Conservation (phyloP, 53 echinoderm and acorn worm genomes). For the Hippasteria phrygiana region DNA sequence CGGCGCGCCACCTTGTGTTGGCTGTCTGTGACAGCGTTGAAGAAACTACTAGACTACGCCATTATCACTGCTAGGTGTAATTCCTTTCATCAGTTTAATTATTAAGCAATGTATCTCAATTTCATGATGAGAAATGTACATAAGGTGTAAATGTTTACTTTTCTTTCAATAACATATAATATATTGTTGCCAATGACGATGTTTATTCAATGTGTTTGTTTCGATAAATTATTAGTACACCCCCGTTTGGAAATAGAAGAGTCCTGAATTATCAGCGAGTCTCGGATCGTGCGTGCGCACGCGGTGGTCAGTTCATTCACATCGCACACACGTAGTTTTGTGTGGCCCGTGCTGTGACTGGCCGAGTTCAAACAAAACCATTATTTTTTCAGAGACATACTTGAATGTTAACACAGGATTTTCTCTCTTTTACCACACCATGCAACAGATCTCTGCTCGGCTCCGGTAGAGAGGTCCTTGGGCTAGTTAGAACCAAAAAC, state of each 20-base stretch:
- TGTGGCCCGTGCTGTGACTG: neutral
- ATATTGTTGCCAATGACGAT: neutral
- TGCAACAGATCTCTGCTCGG: slow-evolving; percentile 26
- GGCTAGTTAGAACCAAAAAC: slow-evolving; percentile 2
- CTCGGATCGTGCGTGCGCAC: neutral
- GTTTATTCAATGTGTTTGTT: neutral
- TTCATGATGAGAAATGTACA: no score
- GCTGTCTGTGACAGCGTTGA: neutral
- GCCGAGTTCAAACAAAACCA: slow-evolving; percentile 11
- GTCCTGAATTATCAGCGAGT: slow-evolving; percentile 22
- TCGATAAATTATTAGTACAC: neutral
- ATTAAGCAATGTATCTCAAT: neutral
- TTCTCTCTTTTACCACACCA: slow-evolving; percentile 11
- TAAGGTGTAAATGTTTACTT: neutral
- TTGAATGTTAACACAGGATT: slow-evolving; percentile 8
- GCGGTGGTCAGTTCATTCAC: slow-evolving; percentile 24
- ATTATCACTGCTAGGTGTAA: neutral
- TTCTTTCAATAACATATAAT: no score
- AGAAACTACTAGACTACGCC: slow-evolving; percentile 5
- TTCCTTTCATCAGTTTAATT: neutral
- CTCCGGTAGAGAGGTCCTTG: slow-evolving; percentile 5
- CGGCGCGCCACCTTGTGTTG: slow-evolving; percentile 29
- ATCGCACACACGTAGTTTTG: neutral
- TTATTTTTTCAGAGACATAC: slow-evolving; percentile 13
- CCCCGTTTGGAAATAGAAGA: slow-evolving; percentile 36